These are phyloP conservation scores for Salvelinus fontinalis DNA, from an alignment of 2,113 vertebrate species.

Conservation along the genomic window DNA sequence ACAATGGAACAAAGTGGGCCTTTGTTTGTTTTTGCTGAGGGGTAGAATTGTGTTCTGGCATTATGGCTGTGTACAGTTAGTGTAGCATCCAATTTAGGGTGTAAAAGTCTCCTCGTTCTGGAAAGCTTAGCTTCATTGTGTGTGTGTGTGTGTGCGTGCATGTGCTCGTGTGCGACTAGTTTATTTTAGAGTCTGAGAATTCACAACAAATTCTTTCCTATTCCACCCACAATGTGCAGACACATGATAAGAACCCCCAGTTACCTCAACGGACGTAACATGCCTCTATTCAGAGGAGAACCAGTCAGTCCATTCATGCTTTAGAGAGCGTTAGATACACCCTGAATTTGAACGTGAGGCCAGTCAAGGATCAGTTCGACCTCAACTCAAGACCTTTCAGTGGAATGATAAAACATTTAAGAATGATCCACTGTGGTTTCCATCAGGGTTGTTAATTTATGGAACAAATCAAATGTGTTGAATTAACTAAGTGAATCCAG, in stretches of 20 bases:
- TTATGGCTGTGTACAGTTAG: conserved; percentile 34
- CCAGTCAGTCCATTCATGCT: neutral
- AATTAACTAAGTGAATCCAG: too few relatives aligned
- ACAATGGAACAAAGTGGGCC: conserved; percentile 48
- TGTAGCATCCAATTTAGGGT: conserved; percentile 19
- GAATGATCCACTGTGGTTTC: too few relatives aligned
- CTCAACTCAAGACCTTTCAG: too few relatives aligned
- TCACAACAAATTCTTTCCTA: too few relatives aligned
- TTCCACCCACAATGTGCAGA: neutral
- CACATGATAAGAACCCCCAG: neutral
- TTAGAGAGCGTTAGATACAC: neutral
- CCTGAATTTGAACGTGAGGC: too few relatives aligned
- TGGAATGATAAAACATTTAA: too few relatives aligned
- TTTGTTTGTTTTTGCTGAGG: conserved; percentile 24
- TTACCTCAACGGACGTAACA: too few relatives aligned
- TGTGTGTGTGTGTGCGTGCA: neutral
- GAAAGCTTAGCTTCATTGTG: conserved; percentile 30
- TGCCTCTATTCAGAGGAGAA: neutral
- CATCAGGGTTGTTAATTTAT: too few relatives aligned
- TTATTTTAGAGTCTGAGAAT: too few relatives aligned
- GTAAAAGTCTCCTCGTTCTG: conserved; percentile 33
- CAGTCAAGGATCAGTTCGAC: too few relatives aligned
- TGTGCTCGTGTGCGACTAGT: too few relatives aligned
- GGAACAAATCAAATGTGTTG: too few relatives aligned
- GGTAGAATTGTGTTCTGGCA: conserved; percentile 31